phyloP scores from a whole-genome alignment of 2,888 invertebrate genomes.

The Noctua fimbriata region DNA sequence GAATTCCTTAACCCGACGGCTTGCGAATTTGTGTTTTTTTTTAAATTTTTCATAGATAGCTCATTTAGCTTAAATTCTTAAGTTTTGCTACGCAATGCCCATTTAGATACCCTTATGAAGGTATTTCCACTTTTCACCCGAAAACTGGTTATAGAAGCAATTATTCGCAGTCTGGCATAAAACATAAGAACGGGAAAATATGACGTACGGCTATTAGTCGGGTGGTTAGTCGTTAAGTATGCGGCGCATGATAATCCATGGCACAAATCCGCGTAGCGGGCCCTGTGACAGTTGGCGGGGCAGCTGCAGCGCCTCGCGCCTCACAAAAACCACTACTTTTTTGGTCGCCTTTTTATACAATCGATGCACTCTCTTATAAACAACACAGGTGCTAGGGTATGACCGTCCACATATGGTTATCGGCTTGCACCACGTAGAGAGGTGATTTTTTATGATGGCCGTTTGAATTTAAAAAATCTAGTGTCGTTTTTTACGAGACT shows the following conservation, averaged over 20 bases:
- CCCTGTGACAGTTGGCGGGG: slow-evolving; percentile 87
- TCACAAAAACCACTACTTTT: slow-evolving; percentile 89
- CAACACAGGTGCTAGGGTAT: slow-evolving; percentile 90
- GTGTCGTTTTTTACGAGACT: slow-evolving; percentile 63
- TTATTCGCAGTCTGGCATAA: slow-evolving; percentile 62
- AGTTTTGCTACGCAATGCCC: not conserved
- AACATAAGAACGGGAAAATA: slow-evolving; percentile 61
- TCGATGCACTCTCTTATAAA: slow-evolving; percentile 89
- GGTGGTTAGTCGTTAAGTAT: slow-evolving; percentile 79
- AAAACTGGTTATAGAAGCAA: slow-evolving; percentile 20
- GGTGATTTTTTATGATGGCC: slow-evolving; percentile 81
- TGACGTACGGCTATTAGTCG: slow-evolving; percentile 75
- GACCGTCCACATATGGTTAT: slow-evolving; percentile 89
- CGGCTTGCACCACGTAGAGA: slow-evolving; percentile 80
- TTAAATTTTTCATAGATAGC: not conserved
- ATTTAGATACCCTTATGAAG: not conserved
- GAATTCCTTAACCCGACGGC: not conserved
- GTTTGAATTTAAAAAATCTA: slow-evolving; percentile 75
- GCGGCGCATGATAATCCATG: slow-evolving; percentile 81
- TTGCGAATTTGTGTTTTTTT: not conserved
- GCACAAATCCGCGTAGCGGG: slow-evolving; percentile 84
- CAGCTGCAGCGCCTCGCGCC: slow-evolving; percentile 88
- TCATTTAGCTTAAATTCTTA: too few relatives aligned
- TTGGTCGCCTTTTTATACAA: slow-evolving; percentile 87
- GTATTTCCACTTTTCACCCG: not conserved